Base-by-base conservation (phyloP, 2,888 invertebrate species). In the Hydriomena furcata region DNA sequence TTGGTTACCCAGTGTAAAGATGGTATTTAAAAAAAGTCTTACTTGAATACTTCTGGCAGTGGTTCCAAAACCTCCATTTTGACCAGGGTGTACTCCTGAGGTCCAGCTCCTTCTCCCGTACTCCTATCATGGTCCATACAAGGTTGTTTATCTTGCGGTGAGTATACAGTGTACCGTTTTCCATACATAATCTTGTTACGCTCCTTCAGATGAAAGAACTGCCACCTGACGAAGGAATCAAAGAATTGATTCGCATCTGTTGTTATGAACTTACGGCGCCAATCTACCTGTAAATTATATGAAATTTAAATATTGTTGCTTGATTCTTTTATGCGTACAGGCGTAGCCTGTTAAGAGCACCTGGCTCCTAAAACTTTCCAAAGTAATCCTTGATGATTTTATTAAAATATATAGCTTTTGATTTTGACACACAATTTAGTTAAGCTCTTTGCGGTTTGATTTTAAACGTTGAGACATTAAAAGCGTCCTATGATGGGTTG, bases 101-200 rank as follows among this genome's bases (percentile, higher is more conserved):
- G 98, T 0, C 98, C 99, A 2, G 99, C 99, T 35, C 99, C 99
- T 90, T 99, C 99, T 0, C 99, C 99, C 1, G 94, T 91, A 28
- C 97, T 94, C 65, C 99, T 93, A 82, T 99, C 99, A 77, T 99
- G 99, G 82, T 99, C 99, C 99, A 99, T 99, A 78, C 99, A 99
- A 0, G 99, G 99, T 79, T 99, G 99, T 5, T 95, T 95, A 85
- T 99, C 99, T 71, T 96, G 94, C 0, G 99, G 98, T 0, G 99
- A 99, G 83, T 93, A 99, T 60, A 99, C 96, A 0, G 99, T 98
- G 75, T 99, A 96, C 4, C 99, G 92, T 88, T 99, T 99, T 10
- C 99, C 99, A 88, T 97, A 99, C 89, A 97, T 94, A 20, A 99
- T 94, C 86, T 98, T 98, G 55, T 97, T 96, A 35, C 94, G 92